phyloP scores from a whole-genome alignment of 30 jellyfish, hydroid and myxozoan genomes.

The Aurelia aurita complex sp. Pacific region DNA sequence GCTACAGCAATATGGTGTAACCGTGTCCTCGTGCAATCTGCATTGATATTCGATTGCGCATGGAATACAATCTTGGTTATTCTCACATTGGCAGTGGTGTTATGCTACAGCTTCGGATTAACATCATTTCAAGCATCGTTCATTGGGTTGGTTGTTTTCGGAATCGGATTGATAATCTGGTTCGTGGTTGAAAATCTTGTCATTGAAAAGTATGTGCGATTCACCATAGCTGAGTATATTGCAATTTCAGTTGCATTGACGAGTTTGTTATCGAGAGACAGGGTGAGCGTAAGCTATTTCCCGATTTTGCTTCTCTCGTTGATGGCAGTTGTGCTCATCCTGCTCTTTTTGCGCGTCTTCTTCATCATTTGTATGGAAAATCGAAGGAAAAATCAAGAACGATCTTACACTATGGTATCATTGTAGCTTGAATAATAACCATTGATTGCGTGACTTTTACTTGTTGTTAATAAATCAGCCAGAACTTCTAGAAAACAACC shows the following conservation, averaged over 20 bases:
- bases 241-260: constrained; percentile 56
- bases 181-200: constrained; percentile 39
- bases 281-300: constrained; percentile 4
- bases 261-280: constrained; percentile 43
- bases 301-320: constrained; percentile 35
- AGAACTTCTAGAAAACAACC: too few relatives aligned
- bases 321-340: constrained; percentile 44
- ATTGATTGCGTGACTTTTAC: too few relatives aligned
- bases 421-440: neutral
- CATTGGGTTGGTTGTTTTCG: constrained; percentile 22
- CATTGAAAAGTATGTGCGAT: constrained; percentile 55
- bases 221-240: constrained; percentile 38
- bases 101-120: constrained; percentile 31
- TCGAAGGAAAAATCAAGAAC: constrained; percentile 31
- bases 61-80: constrained; percentile 42
- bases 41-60: constrained; percentile 54
- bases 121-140: constrained; percentile 54
- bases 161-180: constrained; percentile 51
- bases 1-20: constrained; percentile 39
- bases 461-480: too few relatives aligned
- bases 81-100: constrained; percentile 28
- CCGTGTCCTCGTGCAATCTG: constrained; percentile 49
- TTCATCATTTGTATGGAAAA: constrained; percentile 44
- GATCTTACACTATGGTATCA: constrained; percentile 27
- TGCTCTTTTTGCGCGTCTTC: constrained; percentile 42